These are phyloP conservation scores for Pogonophryne albipinna DNA, from an alignment of 2,797 vertebrate species.

Conservation along the genomic window DNA sequence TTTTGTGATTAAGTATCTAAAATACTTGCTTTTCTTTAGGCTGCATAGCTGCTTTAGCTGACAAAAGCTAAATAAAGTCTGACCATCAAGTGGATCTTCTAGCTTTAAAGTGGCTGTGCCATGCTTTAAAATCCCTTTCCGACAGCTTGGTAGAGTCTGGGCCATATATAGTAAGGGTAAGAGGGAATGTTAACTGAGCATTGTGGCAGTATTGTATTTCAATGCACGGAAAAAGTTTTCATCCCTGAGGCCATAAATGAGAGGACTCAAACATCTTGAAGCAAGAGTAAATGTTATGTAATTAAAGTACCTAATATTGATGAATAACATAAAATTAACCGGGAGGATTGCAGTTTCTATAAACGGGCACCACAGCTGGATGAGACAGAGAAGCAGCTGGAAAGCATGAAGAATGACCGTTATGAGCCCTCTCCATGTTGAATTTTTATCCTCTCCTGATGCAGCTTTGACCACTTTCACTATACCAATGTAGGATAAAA, in stretches of 20 bases:
- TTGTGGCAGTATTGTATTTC: constrained; percentile 25
- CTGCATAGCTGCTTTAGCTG: too few relatives aligned
- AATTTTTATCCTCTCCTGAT: constrained; percentile 53
- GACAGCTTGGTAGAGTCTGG: too few relatives aligned
- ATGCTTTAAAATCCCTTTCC: too few relatives aligned
- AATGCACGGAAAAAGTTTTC: constrained; percentile 53
- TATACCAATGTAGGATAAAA: constrained; percentile 65
- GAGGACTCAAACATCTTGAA: constrained; percentile 72
- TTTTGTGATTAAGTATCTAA: too few relatives aligned
- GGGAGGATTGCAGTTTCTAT: constrained; percentile 37
- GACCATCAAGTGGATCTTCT: too few relatives aligned
- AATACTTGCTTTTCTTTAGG: too few relatives aligned
- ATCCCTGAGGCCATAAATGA: constrained; percentile 77
- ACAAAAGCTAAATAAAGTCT: too few relatives aligned
- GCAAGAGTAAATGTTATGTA: constrained; percentile 67
- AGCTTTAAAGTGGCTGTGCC: too few relatives aligned
- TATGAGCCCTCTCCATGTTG: constrained; percentile 49
- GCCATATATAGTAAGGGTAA: too few relatives aligned
- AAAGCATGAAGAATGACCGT: constrained; percentile 65
- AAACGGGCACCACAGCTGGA: constrained; percentile 38
- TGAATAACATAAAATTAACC: background rate
- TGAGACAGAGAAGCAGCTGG: constrained; percentile 70
- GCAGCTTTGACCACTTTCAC: constrained; percentile 57
- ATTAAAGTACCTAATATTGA: constrained; percentile 59
- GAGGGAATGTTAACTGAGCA: too few relatives aligned